These are phyloP conservation scores for Chymomyza procnemis DNA, from an alignment of 2,888 invertebrate genomes.

Conservation along the genomic window DNA sequence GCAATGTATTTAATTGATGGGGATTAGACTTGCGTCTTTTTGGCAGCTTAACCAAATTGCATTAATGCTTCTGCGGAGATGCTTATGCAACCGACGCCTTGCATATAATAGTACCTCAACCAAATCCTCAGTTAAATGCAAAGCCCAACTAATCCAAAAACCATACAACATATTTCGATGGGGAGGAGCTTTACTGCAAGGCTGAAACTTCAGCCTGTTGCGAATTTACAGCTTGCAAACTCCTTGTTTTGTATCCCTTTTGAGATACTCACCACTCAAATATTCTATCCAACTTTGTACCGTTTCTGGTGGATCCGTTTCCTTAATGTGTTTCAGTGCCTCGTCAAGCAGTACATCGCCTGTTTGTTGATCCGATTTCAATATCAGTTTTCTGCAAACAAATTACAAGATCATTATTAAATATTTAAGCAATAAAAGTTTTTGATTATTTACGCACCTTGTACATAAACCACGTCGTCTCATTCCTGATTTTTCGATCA, in stretches of 20 bases:
- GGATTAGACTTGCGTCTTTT: too few species aligned
- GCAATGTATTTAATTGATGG: too few species aligned
- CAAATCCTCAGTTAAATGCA: too few species aligned
- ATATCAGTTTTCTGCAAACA: conserved; percentile 83
- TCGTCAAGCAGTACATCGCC: conserved; percentile 97
- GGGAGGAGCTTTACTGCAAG: too few species aligned
- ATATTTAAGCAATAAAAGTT: conserved; percentile 64
- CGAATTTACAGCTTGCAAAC: neutral
- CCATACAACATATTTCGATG: too few species aligned
- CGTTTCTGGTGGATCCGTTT: conserved; percentile 97
- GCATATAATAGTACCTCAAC: too few species aligned
- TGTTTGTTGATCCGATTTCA: conserved; percentile 94
- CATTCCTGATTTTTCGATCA: conserved; percentile 98
- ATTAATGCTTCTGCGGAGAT: too few species aligned
- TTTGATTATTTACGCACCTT: conserved; percentile 81
- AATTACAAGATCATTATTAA: conserved; percentile 1
- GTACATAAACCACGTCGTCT: conserved; percentile 93
- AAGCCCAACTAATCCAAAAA: too few species aligned
- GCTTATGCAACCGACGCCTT: too few species aligned
- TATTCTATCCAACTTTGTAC: conserved; percentile 99
- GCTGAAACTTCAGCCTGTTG: too few species aligned
- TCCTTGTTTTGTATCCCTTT: neutral
- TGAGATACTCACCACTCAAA: conserved; percentile 88
- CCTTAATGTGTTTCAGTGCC: conserved; percentile 98
- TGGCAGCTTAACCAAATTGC: too few species aligned